phyloP scores from a whole-genome alignment of 1,140 invertebrate genomes.

The Metopolophium dirhodum region DNA sequence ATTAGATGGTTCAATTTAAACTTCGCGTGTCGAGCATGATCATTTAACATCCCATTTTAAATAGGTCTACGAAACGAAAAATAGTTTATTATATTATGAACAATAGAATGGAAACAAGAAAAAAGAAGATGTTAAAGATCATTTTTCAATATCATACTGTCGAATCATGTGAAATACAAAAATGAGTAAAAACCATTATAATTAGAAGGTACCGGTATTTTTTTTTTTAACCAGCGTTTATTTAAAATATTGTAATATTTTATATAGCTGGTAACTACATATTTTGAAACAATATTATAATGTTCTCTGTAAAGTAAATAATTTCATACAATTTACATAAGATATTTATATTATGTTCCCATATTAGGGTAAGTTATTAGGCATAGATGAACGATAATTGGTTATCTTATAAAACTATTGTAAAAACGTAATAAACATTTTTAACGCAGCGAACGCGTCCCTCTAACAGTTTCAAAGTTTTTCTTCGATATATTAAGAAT shows the following conservation, averaged over 20 bases:
- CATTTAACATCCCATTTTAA: slow-evolving; percentile 3
- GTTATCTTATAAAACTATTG: neutral
- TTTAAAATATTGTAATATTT: neutral
- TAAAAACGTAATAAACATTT: no score
- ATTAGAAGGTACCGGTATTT: neutral
- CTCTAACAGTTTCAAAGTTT: neutral
- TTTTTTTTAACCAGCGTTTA: neutral
- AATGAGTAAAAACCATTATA: neutral
- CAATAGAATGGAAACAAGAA: neutral
- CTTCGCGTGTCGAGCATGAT: slow-evolving; percentile 10
- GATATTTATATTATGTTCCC: neutral
- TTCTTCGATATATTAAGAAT: no score
- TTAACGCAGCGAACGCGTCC: neutral
- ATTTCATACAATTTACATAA: neutral
- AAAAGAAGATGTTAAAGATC: neutral
- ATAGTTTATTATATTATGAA: neutral
- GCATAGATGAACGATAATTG: neutral
- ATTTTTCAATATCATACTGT: neutral
- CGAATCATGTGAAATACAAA: neutral
- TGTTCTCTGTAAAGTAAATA: neutral
- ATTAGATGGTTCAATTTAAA: slow-evolving; percentile 41
- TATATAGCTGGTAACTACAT: neutral
- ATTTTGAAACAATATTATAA: neutral
- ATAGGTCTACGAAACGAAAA: neutral
- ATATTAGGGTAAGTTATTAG: neutral